Evolutionary conservation across 1,140 invertebrate species (phyloP).

Genomic region (Ceratina australensis): DNA sequence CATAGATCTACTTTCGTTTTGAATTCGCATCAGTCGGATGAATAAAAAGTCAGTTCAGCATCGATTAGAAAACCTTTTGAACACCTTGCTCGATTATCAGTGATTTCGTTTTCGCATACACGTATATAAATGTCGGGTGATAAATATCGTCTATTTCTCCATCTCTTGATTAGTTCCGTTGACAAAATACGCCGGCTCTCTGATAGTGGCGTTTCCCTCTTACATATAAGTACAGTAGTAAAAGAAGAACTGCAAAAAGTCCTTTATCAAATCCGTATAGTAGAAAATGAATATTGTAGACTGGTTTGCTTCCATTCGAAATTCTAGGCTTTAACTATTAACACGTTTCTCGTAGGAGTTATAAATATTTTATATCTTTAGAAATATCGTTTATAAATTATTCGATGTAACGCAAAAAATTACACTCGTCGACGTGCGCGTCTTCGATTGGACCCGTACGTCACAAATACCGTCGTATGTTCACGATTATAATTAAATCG

Average conservation of each 20-base stretch:
- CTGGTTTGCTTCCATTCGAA: slow-evolving; percentile 19
- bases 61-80: slow-evolving; percentile 32
- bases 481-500: background rate
- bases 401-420: slow-evolving; percentile 48
- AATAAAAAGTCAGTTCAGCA: slow-evolving; percentile 52
- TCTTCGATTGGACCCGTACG: slow-evolving; percentile 20
- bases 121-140: background rate
- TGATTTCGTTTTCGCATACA: background rate
- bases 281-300: slow-evolving; percentile 24
- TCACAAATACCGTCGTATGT: slow-evolving; percentile 8
- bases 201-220: background rate
- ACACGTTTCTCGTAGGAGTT: slow-evolving; percentile 38
- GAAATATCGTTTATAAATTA: slow-evolving; percentile 51
- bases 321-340: slow-evolving; percentile 44
- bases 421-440: slow-evolving; percentile 29
- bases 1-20: slow-evolving; percentile 53
- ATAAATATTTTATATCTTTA: slow-evolving; percentile 49
- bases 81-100: slow-evolving; percentile 14
- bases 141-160: background rate
- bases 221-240: slow-evolving; percentile 20
- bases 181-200: background rate
- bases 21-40: slow-evolving; percentile 38
- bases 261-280: slow-evolving; percentile 20
- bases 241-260: slow-evolving; percentile 5
- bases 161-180: background rate